phyloP scores from a whole-genome alignment of 2,888 invertebrate species.

The Mimumesa dahlbomi region DNA sequence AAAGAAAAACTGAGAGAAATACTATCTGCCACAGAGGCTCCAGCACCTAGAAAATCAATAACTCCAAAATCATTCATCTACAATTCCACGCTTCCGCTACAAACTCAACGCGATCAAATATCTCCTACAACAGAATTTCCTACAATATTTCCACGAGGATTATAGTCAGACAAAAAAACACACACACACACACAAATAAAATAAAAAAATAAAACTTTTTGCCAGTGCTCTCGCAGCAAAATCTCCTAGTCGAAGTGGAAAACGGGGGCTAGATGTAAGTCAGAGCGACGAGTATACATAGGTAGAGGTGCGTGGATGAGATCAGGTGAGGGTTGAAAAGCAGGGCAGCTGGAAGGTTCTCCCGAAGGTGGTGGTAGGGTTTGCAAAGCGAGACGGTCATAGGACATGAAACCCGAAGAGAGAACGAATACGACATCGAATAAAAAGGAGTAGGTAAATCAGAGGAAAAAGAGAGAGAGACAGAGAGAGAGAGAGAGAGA shows the following conservation, averaged over 20 bases:
- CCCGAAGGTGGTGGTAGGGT: constrained; percentile 4
- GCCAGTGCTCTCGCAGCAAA: constrained; percentile 3
- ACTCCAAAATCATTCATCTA: constrained; percentile 13
- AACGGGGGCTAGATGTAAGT: constrained; percentile 38
- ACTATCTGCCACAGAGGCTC: not conserved
- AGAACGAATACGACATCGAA: constrained; percentile 8
- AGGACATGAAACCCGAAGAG: constrained; percentile 1
- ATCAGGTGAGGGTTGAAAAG: constrained; percentile 43
- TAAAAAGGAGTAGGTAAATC: too few species aligned
- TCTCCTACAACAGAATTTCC: constrained; percentile 1
- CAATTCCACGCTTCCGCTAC: not conserved
- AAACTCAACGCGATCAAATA: not conserved
- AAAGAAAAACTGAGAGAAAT: not conserved
- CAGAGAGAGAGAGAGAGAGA: not conserved
- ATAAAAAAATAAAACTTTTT: not conserved
- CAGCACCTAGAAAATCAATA: constrained; percentile 21
- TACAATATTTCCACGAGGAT: not conserved
- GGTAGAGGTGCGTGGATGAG: constrained; percentile 34
- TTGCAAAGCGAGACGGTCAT: constrained; percentile 14
- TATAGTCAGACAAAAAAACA: not conserved
- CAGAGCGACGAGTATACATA: constrained; percentile 18
- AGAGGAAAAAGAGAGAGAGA: not conserved
- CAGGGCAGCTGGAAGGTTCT: constrained; percentile 16
- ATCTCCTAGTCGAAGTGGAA: constrained; percentile 43
- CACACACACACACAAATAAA: not conserved